Base-by-base conservation (phyloP, 2,113 vertebrate genomes). In the Chitala chitala region DNA sequence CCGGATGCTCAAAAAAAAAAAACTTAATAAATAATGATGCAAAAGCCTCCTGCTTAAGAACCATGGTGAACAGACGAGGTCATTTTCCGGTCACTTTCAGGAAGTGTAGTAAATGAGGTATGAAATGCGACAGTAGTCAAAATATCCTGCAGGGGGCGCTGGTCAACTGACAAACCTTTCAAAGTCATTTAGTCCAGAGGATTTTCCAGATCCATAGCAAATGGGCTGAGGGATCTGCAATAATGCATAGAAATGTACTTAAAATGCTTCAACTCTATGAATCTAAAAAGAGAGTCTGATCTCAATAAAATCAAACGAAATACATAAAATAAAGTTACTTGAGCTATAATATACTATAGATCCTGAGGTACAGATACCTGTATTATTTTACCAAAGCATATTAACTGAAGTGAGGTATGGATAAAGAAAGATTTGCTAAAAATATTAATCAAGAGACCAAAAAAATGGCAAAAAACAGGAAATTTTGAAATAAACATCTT, bases 331-430 rank as follows among this genome's bases (percentile, higher is more conserved):
- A 85, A 87, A 87, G 84, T 79, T 81, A 83, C 86, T 87, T 86
- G 80, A 83, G 82, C 84, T 86, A 83, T 86, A 87, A 85, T 84
- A 87, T 84, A 81, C 79, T 87, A 85, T 83, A 87, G 82, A 84
- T 88, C 86, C 86, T 90, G 88, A 90, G 90, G 90, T 89, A 84
- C 86, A 84, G 83, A 87, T 82, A 50, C 64, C 42, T 51, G 72
- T 68, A 66, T 75, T 58, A 58, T 71, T 73, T 50, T 61, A 86
- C 85, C 86, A 85, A 82, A 86, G 87, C 80, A 83, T 83, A 84
- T 85, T 86, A 82, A 64, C 82, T 84, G 80, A 85, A 87, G 85
- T 87, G 87, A 90, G 88, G 86, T 90, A 90, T 87, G 86, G 86
- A 87, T 86, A 83, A 88, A 85, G 78, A 83, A 72, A 79, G n/a